phyloP scores from a whole-genome alignment of 2,888 invertebrate genomes.

The Zygogramma bicolorata region DNA sequence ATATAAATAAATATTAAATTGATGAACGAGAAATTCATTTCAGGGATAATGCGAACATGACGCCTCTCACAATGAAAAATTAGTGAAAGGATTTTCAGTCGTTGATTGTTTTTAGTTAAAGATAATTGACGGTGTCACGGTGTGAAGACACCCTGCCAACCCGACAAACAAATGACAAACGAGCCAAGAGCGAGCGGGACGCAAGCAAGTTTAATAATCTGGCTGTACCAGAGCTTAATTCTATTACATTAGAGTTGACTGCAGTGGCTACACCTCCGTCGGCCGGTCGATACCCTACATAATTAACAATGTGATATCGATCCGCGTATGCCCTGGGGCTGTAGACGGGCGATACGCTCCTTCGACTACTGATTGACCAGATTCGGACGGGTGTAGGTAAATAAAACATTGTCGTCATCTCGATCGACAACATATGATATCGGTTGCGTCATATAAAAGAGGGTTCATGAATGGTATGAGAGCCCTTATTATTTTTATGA shows the following conservation, averaged over 20 bases:
- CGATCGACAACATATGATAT: neutral
- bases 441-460: neutral
- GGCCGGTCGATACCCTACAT: conserved; percentile 65
- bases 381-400: conserved; percentile 36
- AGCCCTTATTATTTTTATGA: too few species aligned
- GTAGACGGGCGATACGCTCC: conserved; percentile 26
- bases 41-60: too few species aligned
- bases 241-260: conserved; percentile 63
- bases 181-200: conserved; percentile 15
- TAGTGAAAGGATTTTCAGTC: too few species aligned
- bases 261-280: conserved; percentile 62
- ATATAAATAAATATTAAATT: too few species aligned
- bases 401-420: conserved; percentile 32
- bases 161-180: conserved; percentile 12
- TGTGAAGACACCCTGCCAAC: too few species aligned
- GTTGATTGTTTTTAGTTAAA: too few species aligned
- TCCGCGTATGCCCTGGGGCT: conserved; percentile 54
- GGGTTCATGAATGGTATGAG: too few species aligned
- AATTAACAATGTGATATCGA: conserved; percentile 67
- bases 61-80: too few species aligned
- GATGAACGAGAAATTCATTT: too few species aligned
- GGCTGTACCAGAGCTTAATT: conserved; percentile 63
- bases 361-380: conserved; percentile 42
- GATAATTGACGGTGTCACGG: too few species aligned
- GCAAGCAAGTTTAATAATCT: conserved; percentile 60